Percentiles rank a stretch among this genome's conserved stretches.
These are phyloP conservation scores for Virgularia gustaviana DNA, from an alignment of 92 coral and sea anemone species.

Conservation along the genomic window DNA sequence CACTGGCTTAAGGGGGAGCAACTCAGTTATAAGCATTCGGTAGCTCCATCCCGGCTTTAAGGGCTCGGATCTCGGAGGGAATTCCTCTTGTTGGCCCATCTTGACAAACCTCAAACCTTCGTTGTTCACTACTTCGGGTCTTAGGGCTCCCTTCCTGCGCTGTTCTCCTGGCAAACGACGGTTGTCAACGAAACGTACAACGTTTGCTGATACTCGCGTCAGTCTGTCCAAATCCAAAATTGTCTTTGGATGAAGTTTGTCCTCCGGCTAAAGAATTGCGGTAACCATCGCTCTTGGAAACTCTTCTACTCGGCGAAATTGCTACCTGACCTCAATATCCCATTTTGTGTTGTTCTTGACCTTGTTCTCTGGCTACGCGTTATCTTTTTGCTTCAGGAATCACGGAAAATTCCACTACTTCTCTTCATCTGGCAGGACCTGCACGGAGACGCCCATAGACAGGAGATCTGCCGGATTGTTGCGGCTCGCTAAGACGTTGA, in stretches of 20 bases:
- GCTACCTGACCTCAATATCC: conserved; percentile 1
- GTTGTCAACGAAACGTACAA: conserved; percentile 31
- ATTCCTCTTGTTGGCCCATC: conserved; percentile 22
- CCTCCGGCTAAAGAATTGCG: neutral
- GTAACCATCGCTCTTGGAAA: too few species aligned
- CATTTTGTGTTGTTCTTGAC: neutral
- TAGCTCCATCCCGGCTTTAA: conserved; percentile 20
- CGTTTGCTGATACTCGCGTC: conserved; percentile 16
- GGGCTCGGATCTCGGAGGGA: conserved; percentile 7
- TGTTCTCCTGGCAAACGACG: conserved; percentile 6
- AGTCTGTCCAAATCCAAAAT: conserved; percentile 23
- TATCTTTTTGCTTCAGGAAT: neutral
- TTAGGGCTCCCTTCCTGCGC: neutral
- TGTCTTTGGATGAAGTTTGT: conserved; percentile 18
- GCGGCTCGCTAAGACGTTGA: conserved; percentile 44
- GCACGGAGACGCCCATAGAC: conserved; percentile 41
- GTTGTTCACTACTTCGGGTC: conserved; percentile 27
- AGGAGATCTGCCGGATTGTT: conserved; percentile 57
- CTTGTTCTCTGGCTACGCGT: conserved; percentile 39
- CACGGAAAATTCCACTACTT: conserved; percentile 41
- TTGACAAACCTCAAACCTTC: conserved; percentile 14
- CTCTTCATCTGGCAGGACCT: conserved; percentile 18
- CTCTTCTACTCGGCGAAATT: neutral
- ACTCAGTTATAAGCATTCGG: conserved; percentile 18
- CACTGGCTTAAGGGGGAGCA: conserved; percentile 36